Evolutionary conservation across 2,113 vertebrate species (phyloP).

Genomic region (Hassar affinis): DNA sequence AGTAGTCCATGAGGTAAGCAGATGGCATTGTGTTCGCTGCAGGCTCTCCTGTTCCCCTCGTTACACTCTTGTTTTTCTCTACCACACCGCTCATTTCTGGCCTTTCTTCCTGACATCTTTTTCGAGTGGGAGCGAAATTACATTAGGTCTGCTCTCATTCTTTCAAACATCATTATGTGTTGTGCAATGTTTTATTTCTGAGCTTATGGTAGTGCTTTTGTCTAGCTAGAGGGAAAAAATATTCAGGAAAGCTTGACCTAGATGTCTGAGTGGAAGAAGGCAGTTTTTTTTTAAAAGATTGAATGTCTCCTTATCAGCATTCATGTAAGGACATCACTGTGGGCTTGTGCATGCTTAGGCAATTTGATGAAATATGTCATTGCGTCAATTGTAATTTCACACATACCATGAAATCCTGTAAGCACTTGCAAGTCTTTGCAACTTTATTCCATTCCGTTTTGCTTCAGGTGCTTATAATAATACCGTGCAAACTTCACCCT

Average conservation of each 20-base stretch:
- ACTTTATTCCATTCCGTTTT: conserved; percentile 21
- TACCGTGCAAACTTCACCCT: neutral
- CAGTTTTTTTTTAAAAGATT: neutral
- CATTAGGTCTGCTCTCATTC: conserved; percentile 36
- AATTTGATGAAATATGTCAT: neutral
- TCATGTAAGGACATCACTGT: neutral
- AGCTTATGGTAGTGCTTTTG: neutral
- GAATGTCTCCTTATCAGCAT: neutral
- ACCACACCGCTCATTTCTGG: conserved; percentile 8
- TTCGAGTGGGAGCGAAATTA: neutral
- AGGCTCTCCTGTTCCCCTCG: conserved; percentile 39
- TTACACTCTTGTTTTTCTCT: conserved; percentile 16
- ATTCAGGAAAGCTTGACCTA: neutral
- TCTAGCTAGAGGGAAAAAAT: neutral
- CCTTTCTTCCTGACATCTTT: neutral
- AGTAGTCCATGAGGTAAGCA: conserved; percentile 41
- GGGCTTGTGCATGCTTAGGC: neutral
- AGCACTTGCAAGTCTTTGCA: neutral
- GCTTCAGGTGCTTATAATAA: neutral
- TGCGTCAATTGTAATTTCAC: neutral
- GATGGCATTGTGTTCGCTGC: conserved; percentile 36
- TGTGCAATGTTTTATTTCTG: neutral
- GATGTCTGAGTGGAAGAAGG: neutral
- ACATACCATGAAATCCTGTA: neutral
- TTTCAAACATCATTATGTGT: neutral